Conservation (phyloP, 2,113 vertebrate species). For the Cygnus atratus region DNA sequence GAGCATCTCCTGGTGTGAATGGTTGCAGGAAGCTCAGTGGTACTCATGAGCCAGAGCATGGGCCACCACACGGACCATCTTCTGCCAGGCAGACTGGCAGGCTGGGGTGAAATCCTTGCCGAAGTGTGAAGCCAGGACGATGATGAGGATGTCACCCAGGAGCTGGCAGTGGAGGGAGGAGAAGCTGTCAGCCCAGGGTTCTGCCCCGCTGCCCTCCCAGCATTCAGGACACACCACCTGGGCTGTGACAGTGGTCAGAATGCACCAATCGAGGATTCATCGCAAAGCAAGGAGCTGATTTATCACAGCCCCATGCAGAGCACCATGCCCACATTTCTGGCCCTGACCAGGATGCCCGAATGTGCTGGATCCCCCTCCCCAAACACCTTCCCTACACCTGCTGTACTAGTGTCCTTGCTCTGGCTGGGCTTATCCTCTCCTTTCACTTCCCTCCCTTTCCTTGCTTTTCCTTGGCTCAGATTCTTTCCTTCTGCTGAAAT, state of each 20-base stretch:
- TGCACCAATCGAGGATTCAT: fast-evolving
- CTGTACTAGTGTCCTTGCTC: not conserved
- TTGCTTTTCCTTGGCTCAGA: not conserved
- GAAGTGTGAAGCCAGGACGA: slow-evolving; percentile 65
- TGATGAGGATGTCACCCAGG: slow-evolving; percentile 77
- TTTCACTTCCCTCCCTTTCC: not conserved
- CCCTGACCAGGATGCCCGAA: not conserved
- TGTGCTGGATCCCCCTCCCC: not conserved
- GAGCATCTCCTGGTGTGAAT: fast-evolving
- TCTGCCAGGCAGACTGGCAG: slow-evolving; percentile 76
- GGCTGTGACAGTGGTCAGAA: no score
- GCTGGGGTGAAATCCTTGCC: slow-evolving; percentile 62
- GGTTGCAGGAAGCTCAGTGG: slow-evolving; percentile 53
- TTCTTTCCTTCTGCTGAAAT: not conserved
- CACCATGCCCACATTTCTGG: not conserved
- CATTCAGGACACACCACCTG: not conserved
- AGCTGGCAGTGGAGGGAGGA: slow-evolving; percentile 65
- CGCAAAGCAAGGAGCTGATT: not conserved
- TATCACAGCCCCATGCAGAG: fast-evolving
- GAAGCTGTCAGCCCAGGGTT: not conserved
- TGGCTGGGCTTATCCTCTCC: fast-evolving
- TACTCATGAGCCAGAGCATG: slow-evolving; percentile 78
- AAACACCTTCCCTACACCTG: not conserved
- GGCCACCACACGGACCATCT: slow-evolving; percentile 81
- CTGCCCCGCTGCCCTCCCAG: not conserved